Conservation (phyloP, 2,888 invertebrate genomes). For the Bedellia somnulentella region DNA sequence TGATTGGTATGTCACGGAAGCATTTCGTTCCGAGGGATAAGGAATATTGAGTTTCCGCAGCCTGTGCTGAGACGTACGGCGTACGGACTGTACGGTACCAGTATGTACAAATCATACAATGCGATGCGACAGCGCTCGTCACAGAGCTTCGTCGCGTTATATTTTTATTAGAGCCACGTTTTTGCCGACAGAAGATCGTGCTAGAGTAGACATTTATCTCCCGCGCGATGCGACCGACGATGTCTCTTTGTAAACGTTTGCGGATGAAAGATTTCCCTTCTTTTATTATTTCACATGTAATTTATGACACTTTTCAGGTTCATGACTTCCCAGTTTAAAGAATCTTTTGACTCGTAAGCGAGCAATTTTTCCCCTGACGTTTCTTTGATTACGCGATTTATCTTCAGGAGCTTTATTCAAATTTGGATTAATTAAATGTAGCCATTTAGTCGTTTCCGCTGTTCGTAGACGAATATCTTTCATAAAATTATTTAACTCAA, state of each 20-base stretch:
- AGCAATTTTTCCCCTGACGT: slow-evolving; percentile 16
- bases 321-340: slow-evolving; percentile 15
- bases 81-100: no score
- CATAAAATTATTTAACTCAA: no score
- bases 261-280: slow-evolving; percentile 42
- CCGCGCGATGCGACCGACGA: slow-evolving; percentile 17
- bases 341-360: slow-evolving; percentile 22
- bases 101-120: not conserved
- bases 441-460: not conserved
- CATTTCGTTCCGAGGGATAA: no score
- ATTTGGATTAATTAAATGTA: slow-evolving; percentile 1
- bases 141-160: slow-evolving; percentile 11
- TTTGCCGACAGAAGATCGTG: slow-evolving; percentile 34
- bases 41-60: no score
- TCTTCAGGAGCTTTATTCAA: not conserved
- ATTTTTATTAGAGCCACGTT: slow-evolving; percentile 38
- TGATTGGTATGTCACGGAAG: not conserved
- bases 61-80: no score
- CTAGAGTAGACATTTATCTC: slow-evolving; percentile 45
- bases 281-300: slow-evolving; percentile 51
- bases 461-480: no score
- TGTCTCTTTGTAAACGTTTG: slow-evolving; percentile 46
- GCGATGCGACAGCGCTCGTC: not conserved
- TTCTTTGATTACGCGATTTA: slow-evolving; percentile 9
- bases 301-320: slow-evolving; percentile 38